Base-by-base conservation (phyloP, 2,113 vertebrate genomes). In the Hippopotamus amphibius region DNA sequence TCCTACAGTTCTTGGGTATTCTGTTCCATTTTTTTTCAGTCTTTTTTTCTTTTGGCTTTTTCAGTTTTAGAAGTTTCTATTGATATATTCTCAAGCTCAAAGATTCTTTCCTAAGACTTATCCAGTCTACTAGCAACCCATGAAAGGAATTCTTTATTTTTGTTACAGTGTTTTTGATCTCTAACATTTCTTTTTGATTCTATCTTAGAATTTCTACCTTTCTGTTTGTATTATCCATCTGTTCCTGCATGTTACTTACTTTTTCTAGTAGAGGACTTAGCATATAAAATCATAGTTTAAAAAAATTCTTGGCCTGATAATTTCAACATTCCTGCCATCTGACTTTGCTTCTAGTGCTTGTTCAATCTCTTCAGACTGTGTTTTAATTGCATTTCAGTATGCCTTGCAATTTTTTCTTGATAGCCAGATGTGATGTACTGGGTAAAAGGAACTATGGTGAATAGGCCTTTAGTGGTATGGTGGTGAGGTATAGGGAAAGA, bases 211-310 rank as follows among this genome's bases (percentile, higher is more conserved):
- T 68, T 95, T 68, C 57, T 37, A 85, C 81, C 16, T 87, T n/a
- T 82, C 28, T 82, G 68, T 53, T 76, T 82, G 82, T 7, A 59
- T 81, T 80, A 46, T 9, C 16, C 22, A 33, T 59, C 50, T 69
- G 41, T 88, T 96, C 41, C 83, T 92, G n/a, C 41, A 72, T 85
- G 33, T 68, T 68, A 28, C 74, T 30, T 66, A 46, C 57, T 96
- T 88, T 94, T 66, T 91, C 88, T 19, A 66, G 33, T 61, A 92
- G 65, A 83, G 41, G 10, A 10, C n/a, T 61, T 89, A 53, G 57
- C 28, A 15, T 92, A 48, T 72, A 37, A 65, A 65, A 74, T 85
- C 33, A 89, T 48, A 79, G 48, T 74, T 26, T 68, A 10, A 80
- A 43, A 86, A 72, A 63, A 28, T 13, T 33, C 30, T 74, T 81